Evolutionary conservation across 2,797 vertebrate genomes (phyloP).

Genomic region (Megalops cyprinoides): DNA sequence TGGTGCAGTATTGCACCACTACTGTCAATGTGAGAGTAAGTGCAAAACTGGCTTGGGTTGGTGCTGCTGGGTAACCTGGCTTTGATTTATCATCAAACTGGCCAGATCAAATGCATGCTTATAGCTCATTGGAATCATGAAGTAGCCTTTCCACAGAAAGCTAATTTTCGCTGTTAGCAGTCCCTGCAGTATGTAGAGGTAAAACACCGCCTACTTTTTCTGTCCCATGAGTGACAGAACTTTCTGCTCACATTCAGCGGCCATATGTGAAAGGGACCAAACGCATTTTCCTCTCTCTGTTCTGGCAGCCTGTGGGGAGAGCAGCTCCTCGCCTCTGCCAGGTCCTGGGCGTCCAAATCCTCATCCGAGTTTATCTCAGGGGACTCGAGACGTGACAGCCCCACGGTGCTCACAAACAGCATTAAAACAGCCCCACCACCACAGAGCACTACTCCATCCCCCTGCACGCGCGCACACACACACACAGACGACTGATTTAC

Average conservation of each 20-base stretch:
- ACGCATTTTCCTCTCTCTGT: neutral
- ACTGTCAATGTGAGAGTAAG: too few relatives aligned
- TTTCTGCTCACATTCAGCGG: neutral
- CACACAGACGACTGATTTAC: too few relatives aligned
- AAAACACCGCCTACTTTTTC: neutral
- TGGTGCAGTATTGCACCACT: too few relatives aligned
- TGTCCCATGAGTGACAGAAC: neutral
- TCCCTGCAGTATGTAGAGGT: neutral
- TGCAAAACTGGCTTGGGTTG: too few relatives aligned
- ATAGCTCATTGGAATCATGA: neutral
- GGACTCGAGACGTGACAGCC: too few relatives aligned
- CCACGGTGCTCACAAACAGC: neutral
- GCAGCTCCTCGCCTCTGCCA: neutral
- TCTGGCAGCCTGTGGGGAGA: neutral
- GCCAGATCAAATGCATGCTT: neutral
- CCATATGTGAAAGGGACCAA: neutral
- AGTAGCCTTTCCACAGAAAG: neutral
- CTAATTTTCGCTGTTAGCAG: neutral
- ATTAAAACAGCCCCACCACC: neutral
- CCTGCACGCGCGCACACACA: too few relatives aligned
- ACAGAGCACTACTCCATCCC: too few relatives aligned
- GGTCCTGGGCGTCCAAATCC: neutral
- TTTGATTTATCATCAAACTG: neutral
- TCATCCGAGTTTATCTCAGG: slow-evolving; percentile 10
- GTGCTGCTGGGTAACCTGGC: neutral